phyloP scores from a whole-genome alignment of 2,888 invertebrate species.

The Cephus runcator region DNA sequence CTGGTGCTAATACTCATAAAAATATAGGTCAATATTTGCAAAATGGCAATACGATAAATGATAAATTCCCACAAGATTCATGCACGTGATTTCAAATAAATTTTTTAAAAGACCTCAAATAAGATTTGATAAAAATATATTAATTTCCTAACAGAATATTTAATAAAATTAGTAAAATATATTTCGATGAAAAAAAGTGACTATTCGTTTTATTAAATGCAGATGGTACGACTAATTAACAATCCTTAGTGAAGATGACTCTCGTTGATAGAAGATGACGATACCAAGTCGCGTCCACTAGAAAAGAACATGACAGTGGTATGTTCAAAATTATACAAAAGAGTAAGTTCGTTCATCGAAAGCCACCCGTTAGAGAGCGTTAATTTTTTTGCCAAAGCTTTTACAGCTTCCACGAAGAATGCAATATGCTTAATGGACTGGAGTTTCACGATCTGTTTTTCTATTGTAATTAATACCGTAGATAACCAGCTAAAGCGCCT shows the following conservation, averaged over 20 bases:
- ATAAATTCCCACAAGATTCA: not conserved
- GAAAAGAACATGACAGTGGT: not conserved
- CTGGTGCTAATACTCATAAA: not conserved
- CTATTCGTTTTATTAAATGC: rapidly evolving
- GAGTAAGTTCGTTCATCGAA: not conserved
- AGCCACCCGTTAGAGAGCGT: not conserved
- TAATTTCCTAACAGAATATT: not conserved
- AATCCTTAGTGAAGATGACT: not conserved
- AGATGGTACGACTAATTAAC: no score
- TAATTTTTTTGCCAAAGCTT: slow-evolving; percentile 1
- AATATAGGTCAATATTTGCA: not conserved
- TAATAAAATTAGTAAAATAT: no score
- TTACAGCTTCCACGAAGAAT: slow-evolving; percentile 17
- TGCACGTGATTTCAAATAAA: not conserved
- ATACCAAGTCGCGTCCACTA: not conserved
- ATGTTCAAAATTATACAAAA: not conserved
- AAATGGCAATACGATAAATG: not conserved
- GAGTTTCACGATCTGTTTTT: slow-evolving; percentile 9
- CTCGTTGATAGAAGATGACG: not conserved
- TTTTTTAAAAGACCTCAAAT: not conserved
- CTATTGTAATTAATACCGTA: not conserved
- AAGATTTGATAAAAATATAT: not conserved
- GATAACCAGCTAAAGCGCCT: not conserved
- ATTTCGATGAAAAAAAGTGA: no score
- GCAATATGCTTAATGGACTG: slow-evolving; percentile 44